These are phyloP conservation scores for Theristicus caerulescens DNA, from an alignment of 2,113 vertebrate genomes.

Conservation along the genomic window DNA sequence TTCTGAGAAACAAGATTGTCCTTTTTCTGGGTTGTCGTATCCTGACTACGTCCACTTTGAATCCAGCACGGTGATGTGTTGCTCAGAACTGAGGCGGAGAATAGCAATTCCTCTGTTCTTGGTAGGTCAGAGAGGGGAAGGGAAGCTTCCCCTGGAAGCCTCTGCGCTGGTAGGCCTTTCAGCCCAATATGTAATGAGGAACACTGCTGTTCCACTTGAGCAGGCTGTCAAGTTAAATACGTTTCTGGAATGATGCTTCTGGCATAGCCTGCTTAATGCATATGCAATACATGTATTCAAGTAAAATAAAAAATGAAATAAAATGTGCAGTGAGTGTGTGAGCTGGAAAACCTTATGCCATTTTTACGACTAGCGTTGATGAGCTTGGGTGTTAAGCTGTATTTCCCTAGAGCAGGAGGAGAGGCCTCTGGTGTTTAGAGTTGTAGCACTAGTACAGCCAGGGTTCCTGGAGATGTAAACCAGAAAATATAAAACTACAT, in stretches of 20 bases:
- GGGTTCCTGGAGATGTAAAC: not conserved
- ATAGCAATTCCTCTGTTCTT: not conserved
- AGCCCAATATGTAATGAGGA: not conserved
- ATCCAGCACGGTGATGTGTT: not conserved
- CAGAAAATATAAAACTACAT: not conserved
- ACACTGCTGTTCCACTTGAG: constrained; percentile 35
- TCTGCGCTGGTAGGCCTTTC: not conserved
- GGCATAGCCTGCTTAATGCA: constrained; percentile 36
- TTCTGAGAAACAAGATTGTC: not conserved
- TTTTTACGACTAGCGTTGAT: not conserved
- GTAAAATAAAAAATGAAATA: constrained; percentile 33
- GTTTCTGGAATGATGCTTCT: constrained; percentile 33
- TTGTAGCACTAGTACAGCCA: not conserved
- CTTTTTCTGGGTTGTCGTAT: not conserved
- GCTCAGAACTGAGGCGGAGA: not conserved
- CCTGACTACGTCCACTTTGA: not conserved
- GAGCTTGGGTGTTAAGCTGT: not conserved
- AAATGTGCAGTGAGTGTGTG: not conserved
- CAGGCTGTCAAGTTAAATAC: constrained; percentile 38
- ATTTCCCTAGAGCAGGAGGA: not conserved
- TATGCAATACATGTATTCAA: constrained; percentile 15
- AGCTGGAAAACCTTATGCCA: not conserved
- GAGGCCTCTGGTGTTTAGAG: not conserved
- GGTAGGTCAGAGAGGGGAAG: not conserved
- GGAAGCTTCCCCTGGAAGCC: not conserved